phyloP scores from a whole-genome alignment of 2,113 vertebrate species.

The Oryzias javanicus region DNA sequence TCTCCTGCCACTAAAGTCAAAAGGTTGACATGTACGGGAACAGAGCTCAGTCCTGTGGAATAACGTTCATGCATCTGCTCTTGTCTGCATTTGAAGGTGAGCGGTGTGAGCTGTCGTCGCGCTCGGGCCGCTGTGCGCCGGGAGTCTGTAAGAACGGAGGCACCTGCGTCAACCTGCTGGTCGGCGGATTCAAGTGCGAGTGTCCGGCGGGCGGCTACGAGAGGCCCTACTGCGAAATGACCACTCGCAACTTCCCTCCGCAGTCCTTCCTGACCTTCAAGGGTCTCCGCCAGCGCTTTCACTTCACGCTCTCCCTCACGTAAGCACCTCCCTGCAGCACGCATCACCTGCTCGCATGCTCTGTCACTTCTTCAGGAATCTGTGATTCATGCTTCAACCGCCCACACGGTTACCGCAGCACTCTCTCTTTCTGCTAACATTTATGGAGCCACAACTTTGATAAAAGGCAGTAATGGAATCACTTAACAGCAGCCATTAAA shows the following conservation, averaged over 20 bases:
- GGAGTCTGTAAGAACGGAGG: slow-evolving; percentile 91
- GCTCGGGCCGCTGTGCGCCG: slow-evolving; percentile 83
- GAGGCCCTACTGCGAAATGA: slow-evolving; percentile 91
- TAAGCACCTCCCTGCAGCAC: slow-evolving; percentile 69
- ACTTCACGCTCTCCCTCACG: slow-evolving; percentile 92
- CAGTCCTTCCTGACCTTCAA: slow-evolving; percentile 92
- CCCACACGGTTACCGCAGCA: slow-evolving; percentile 19
- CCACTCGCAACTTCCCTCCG: slow-evolving; percentile 88
- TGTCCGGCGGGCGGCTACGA: slow-evolving; percentile 87
- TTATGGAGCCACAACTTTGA: slow-evolving; percentile 53
- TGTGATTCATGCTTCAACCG: slow-evolving; percentile 40
- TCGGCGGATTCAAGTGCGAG: slow-evolving; percentile 92
- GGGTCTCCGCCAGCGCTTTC: slow-evolving; percentile 92
- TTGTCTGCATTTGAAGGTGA: slow-evolving; percentile 74
- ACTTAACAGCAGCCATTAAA: slow-evolving; percentile 30
- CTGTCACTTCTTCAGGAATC: slow-evolving; percentile 1
- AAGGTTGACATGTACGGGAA: no score
- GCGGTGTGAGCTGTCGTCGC: slow-evolving; percentile 86
- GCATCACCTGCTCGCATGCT: slow-evolving; percentile 14
- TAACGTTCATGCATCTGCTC: neutral
- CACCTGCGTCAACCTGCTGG: slow-evolving; percentile 89
- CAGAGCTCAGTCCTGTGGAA: no score
- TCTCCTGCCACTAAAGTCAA: no score
- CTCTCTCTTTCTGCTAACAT: slow-evolving; percentile 24
- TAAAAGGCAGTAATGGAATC: slow-evolving; percentile 51